Base-by-base conservation (phyloP, 2,888 invertebrate genomes). In the Hemithea aestivaria region DNA sequence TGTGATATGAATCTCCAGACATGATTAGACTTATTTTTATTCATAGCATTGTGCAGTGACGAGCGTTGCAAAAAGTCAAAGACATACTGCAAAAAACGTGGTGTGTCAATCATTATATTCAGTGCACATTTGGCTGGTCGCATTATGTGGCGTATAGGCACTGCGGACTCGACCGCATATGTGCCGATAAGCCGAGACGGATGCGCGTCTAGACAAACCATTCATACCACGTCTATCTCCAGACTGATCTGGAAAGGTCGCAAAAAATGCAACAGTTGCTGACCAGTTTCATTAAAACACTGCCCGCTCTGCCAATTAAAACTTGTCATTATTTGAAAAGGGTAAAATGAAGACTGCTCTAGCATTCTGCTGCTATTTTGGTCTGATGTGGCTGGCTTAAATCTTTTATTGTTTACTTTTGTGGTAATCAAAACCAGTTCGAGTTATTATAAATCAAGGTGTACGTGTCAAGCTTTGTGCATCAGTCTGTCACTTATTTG, bases 201-300 rank as follows among this genome's bases (percentile, higher is more conserved):
- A 73, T 69, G 68, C 62, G 66, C 61, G 78, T 77, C 75, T 73
- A 73, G 75, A 75, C 75, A 55, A 48, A 54, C 62, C 73, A 73
- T 76, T 75, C 78, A 69, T 65, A 69, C n/a, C 62, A 55, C 46
- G 61, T 66, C 60, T 77, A 77, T 77, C 74, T 73, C 53, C 62
- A 73, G 75, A 72, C 69, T 58, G 64, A 78, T 77, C 73, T 69
- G 53, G 53, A 61, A 63, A 62, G 55, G 51, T 51, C 49, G 53
- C 62, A 68, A 72, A 75, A 73, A 73, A 65, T 52, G 56, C 62
- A 62, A 65, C 65, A 60, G 62, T 61, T 58, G 58, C 46, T 33
- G 52, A 41, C 45, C 38, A 56, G 51, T 51, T 52, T 48, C 55
- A 62, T 54, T 64, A 66, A 70, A 71, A 72, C 56, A 41, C 38